Evolutionary conservation across 1,140 invertebrate species (phyloP).

Genomic region (Drosophila takahashii): DNA sequence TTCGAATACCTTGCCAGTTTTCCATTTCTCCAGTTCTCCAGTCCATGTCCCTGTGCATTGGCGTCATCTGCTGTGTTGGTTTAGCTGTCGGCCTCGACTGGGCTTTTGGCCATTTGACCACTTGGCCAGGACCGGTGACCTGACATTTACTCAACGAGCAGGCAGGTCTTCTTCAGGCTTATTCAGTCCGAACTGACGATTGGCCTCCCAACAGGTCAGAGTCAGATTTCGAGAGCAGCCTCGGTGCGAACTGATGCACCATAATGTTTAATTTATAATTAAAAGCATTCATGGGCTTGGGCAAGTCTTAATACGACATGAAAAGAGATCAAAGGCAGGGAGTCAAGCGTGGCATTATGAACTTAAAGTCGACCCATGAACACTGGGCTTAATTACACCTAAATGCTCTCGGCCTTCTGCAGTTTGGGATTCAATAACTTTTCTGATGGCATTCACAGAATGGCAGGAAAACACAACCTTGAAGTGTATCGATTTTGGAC

Average conservation of each 20-base stretch:
- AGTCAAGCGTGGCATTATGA: neutral
- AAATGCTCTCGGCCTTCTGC: neutral
- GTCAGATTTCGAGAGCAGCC: conserved; percentile 17
- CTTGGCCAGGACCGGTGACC: conserved; percentile 35
- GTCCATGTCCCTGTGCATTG: conserved; percentile 22
- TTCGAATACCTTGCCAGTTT: neutral
- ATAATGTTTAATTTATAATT: conserved; percentile 63
- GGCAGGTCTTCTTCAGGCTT: conserved; percentile 3
- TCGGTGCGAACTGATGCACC: conserved; percentile 25
- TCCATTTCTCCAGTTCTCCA: neutral
- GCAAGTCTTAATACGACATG: conserved; percentile 6
- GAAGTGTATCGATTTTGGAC: conserved; percentile 26
- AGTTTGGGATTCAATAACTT: conserved; percentile 6
- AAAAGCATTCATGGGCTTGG: conserved; percentile 36
- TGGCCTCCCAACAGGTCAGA: conserved; percentile 5
- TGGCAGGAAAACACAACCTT: conserved; percentile 9
- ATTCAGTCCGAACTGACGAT: neutral
- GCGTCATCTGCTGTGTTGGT: conserved; percentile 43
- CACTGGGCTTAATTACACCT: conserved; percentile 10
- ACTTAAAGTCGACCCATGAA: neutral
- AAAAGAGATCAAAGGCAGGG: conserved; percentile 15
- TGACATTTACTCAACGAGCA: conserved; percentile 58
- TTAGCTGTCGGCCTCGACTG: conserved; percentile 56
- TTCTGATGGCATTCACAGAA: neutral
- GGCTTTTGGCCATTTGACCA: conserved; percentile 36